Evolutionary conservation across 1,140 invertebrate genomes (phyloP).

Genomic region (Pomacea maculata): DNA sequence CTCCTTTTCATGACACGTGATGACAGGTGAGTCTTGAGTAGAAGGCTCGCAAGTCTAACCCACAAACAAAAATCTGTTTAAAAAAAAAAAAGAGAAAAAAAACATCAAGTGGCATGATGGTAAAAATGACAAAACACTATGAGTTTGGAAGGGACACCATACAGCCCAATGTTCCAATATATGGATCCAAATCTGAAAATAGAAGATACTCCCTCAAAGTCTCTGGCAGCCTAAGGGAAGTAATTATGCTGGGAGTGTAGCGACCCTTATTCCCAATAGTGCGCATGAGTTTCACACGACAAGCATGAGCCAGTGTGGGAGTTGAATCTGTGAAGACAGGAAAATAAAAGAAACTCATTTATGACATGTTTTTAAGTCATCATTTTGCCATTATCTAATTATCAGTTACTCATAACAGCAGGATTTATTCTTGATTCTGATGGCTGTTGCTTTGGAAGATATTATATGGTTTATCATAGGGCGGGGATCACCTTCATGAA

Average conservation of each 20-base stretch:
- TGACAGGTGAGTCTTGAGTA: too few species aligned
- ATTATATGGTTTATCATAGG: neutral
- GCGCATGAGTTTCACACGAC: conserved; percentile 24
- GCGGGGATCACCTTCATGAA: too few species aligned
- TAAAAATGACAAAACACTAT: neutral
- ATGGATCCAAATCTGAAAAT: conserved; percentile 26
- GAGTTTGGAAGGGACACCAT: neutral
- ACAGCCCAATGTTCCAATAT: conserved; percentile 8
- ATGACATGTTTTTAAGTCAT: too few species aligned
- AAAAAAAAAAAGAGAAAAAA: neutral
- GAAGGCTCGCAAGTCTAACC: too few species aligned
- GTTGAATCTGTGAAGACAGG: conserved; percentile 26
- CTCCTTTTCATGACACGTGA: too few species aligned
- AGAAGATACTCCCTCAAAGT: conserved; percentile 31
- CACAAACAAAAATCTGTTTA: too few species aligned
- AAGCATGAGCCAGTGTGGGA: conserved; percentile 26
- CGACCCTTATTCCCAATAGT: conserved; percentile 15
- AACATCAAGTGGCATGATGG: neutral
- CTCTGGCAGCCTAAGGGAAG: conserved; percentile 22
- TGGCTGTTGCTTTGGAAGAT: neutral
- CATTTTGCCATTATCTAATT: too few species aligned
- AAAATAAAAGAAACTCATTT: neutral
- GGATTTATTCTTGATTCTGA: neutral
- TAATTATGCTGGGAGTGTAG: conserved; percentile 19
- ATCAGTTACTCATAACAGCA: neutral